Evolutionary conservation across 2,113 vertebrate species (phyloP).

Genomic region (Neolamprologus tretocephalus): DNA sequence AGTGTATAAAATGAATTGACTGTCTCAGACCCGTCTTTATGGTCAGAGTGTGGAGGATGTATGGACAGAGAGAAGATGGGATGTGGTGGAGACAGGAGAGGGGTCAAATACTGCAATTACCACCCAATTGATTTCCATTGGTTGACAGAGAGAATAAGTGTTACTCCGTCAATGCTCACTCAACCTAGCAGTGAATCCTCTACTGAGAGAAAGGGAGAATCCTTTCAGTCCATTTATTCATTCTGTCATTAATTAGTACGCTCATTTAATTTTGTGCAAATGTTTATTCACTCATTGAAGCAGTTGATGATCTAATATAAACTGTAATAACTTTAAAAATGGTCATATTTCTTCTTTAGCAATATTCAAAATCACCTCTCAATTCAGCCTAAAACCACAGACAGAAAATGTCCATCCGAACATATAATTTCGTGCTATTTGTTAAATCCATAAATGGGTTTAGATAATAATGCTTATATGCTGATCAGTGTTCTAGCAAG

Average conservation of each 20-base stretch:
- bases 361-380: neutral
- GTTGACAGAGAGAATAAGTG: slow-evolving; percentile 62
- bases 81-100: slow-evolving; percentile 39
- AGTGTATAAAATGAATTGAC: slow-evolving; percentile 28
- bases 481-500: neutral
- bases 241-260: slow-evolving; percentile 13
- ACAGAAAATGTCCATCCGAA: neutral
- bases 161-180: slow-evolving; percentile 68
- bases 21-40: slow-evolving; percentile 30
- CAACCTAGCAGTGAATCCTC: slow-evolving; percentile 52
- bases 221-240: slow-evolving; percentile 2
- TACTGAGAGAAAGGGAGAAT: neutral
- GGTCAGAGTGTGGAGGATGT: slow-evolving; percentile 6
- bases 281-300: slow-evolving; percentile 10
- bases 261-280: slow-evolving; percentile 11
- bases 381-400: neutral
- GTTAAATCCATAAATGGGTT: neutral
- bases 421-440: neutral
- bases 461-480: neutral
- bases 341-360: neutral
- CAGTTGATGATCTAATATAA: neutral
- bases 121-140: slow-evolving; percentile 69
- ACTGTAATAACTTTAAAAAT: neutral
- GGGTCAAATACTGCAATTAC: slow-evolving; percentile 70
- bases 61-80: slow-evolving; percentile 27